Evolutionary conservation across 2,888 invertebrate species (phyloP), one percentile per base, ranked within the genome.

Genomic region (Dromius quadrimaculatus): DNA sequence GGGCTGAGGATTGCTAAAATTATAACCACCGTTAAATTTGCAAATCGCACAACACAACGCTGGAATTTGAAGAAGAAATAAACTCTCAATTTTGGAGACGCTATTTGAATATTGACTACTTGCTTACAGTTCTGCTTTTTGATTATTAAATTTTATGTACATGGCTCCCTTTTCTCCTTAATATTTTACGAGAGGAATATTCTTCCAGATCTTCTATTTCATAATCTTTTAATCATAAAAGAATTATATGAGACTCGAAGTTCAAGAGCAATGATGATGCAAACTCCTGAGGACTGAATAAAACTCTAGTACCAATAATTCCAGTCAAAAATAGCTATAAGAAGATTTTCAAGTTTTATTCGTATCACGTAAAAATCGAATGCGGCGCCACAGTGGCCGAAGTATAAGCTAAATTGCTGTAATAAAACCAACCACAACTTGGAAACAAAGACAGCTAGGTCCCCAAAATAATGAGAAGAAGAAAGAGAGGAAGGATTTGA

Each of bases 341-440:
- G 59, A 69, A 45, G 61, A 69, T 69, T 50, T 65, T 45, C 34
- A 50, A 65, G 34, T 65, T 69, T 70, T 70, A 70, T 70, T 62
- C 54, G 43, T 22, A 59, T 68, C 68, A 68, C 68, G 68, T 68
- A 68, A 68, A 66, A 59, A 68, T 68, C 68, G 59, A 68, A 47
- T 62, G 47, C 47, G 70, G 70, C 70, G 70, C 70, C 70, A 62
- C 62, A 38, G 47, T 70, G 70, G 62, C 50, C 36, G 38, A 28
- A 61, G 50, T 47, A 70, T 62, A 47, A 70, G 62, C 61, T 13
- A 70, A 70, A 70, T 70, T 70, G 62, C 70, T 28, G 50, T 61
- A 43, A 62, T 70, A 70, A 70, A 70, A 68, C 50, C 20, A 34
- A 62, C 70, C 62, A 19, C 70, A 62, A 32, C 59, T 41, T n/a